Conservation (phyloP, 2,113 vertebrate species). For the Loxodonta africana region DNA sequence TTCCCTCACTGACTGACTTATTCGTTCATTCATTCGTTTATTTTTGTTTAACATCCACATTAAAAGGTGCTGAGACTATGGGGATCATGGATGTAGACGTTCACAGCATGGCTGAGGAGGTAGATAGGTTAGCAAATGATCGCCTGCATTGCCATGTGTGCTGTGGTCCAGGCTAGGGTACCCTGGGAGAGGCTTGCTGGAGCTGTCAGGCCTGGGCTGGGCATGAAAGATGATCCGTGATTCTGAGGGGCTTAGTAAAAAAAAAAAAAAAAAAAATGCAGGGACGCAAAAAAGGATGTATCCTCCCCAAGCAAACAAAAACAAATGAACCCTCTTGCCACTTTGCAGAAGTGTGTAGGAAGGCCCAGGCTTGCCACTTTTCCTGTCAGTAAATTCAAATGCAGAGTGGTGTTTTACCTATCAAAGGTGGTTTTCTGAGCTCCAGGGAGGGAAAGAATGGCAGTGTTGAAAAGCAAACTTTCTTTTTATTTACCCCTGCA, state of each 20-base stretch:
- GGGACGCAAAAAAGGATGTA: neutral
- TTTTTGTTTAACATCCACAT: fast-evolving
- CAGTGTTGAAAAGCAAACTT: neutral
- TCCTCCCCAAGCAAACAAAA: neutral
- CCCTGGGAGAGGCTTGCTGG: neutral
- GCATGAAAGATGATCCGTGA: too few relatives aligned
- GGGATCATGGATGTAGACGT: too few relatives aligned
- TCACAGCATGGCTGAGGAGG: fast-evolving
- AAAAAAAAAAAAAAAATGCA: too few relatives aligned
- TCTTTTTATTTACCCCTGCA: neutral
- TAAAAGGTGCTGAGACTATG: fast-evolving
- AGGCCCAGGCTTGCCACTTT: neutral
- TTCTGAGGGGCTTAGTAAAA: fast-evolving
- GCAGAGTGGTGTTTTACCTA: fast-evolving
- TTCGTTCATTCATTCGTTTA: neutral
- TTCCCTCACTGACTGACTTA: too few relatives aligned
- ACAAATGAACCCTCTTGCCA: neutral
- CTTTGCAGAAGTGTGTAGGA: neutral
- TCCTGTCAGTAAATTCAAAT: neutral
- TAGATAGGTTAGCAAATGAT: fast-evolving
- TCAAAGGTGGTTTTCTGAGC: neutral
- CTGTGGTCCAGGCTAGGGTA: neutral
- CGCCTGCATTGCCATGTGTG: fast-evolving
- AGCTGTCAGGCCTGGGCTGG: neutral
- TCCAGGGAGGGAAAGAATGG: neutral